phyloP scores from a whole-genome alignment of 2,113 vertebrate genomes.

The Silurus asotus region DNA sequence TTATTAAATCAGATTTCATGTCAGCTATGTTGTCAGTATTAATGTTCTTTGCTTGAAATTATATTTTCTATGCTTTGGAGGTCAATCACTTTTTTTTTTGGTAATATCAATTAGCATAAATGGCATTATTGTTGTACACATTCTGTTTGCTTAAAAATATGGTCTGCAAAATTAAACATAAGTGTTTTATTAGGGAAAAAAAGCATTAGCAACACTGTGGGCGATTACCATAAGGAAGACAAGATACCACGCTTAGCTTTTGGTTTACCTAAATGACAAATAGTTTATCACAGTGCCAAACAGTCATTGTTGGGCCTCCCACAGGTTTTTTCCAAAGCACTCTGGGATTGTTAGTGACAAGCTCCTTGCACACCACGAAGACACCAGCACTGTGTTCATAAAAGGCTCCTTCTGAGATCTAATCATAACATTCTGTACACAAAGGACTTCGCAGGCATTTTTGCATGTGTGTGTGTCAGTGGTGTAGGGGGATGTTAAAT shows the following conservation, averaged over 20 bases:
- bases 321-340: constrained; percentile 39
- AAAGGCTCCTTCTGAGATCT: constrained; percentile 47
- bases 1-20: background rate
- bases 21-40: background rate
- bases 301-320: constrained; percentile 53
- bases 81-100: background rate
- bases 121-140: background rate
- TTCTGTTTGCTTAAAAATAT: background rate
- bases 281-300: constrained; percentile 62
- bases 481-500: background rate
- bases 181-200: background rate
- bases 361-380: constrained; percentile 19
- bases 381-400: constrained; percentile 50
- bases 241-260: constrained; percentile 31
- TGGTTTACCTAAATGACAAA: constrained; percentile 63
- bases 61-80: background rate
- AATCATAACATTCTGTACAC: constrained; percentile 26
- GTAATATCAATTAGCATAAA: background rate
- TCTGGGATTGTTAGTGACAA: constrained; percentile 40
- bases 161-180: background rate
- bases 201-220: background rate
- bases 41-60: background rate
- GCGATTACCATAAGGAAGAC: constrained; percentile 25
- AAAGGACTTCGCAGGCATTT: background rate
- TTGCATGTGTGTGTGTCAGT: background rate